Conservation (phyloP, 2,797 vertebrate genomes). For the Anabacerthia variegaticeps region DNA sequence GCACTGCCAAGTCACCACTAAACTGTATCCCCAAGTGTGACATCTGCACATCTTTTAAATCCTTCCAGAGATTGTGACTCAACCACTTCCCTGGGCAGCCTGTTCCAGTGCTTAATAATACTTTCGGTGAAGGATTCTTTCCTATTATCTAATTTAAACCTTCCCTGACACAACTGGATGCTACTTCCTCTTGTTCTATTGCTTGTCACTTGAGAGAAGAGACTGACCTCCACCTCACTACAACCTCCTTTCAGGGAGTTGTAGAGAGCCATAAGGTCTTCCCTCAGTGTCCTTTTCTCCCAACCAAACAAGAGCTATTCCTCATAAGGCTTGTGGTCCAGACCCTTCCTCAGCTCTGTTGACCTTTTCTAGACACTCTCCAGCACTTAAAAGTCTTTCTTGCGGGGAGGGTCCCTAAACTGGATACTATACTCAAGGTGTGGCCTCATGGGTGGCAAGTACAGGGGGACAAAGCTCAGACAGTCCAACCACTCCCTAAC, state of each 20-base stretch:
- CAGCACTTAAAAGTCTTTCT: not conserved
- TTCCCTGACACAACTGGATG: not conserved
- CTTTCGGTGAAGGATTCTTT: not conserved
- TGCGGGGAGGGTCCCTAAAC: not conserved
- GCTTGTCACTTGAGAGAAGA: not conserved
- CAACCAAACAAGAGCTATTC: not conserved
- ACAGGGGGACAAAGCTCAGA: too few relatives aligned
- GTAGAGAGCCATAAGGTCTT: not conserved
- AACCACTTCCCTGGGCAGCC: not conserved
- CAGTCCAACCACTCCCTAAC: too few relatives aligned
- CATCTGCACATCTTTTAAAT: not conserved
- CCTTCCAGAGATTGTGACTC: not conserved
- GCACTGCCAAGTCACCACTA: not conserved
- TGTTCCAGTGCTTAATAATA: not conserved
- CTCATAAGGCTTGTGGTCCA: not conserved
- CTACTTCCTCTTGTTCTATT: not conserved
- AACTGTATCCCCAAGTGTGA: not conserved
- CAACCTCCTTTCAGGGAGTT: not conserved
- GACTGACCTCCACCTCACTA: accelerated
- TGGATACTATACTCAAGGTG: not conserved
- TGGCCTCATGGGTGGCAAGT: not conserved
- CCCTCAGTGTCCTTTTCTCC: not conserved
- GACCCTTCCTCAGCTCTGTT: not conserved
- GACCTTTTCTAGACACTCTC: not conserved
- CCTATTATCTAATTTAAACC: not conserved